Conservation (phyloP, 2,797 vertebrate species). For the Podarcis siculus region DNA sequence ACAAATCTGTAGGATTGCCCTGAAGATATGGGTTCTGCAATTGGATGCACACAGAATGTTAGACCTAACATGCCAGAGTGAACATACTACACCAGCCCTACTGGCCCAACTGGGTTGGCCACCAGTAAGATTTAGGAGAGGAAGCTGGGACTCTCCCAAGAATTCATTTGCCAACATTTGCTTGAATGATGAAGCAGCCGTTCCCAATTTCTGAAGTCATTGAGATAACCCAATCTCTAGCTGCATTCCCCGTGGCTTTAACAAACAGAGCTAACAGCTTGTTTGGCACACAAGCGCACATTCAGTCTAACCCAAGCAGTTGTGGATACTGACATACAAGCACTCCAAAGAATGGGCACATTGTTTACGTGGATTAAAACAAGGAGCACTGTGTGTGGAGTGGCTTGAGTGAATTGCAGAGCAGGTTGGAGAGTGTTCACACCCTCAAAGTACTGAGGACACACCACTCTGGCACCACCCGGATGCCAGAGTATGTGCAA, state of each 20-base stretch:
- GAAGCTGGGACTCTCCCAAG: neutral
- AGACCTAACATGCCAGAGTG: neutral
- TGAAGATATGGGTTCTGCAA: neutral
- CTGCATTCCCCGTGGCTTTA: neutral
- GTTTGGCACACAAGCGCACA: neutral
- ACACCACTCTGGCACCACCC: neutral
- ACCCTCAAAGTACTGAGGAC: slow-evolving; percentile 17
- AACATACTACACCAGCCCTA: neutral
- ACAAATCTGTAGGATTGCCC: neutral
- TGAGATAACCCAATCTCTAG: neutral
- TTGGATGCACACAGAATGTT: neutral
- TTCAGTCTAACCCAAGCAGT: neutral
- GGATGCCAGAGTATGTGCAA: slow-evolving; percentile 22
- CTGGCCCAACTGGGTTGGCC: neutral
- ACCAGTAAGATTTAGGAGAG: neutral
- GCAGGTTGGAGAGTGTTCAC: neutral
- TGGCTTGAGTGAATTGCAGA: slow-evolving; percentile 1
- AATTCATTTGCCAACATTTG: neutral
- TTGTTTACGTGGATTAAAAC: slow-evolving; percentile 5
- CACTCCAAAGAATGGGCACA: neutral
- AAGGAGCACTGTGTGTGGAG: neutral
- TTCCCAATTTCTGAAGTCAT: neutral
- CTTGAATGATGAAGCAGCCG: neutral
- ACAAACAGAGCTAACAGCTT: neutral
- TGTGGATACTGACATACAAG: neutral